Evolutionary conservation across 1,140 invertebrate species (phyloP), one percentile per base, ranked within the genome.

Genomic region (Acromyrmex heyeri): DNA sequence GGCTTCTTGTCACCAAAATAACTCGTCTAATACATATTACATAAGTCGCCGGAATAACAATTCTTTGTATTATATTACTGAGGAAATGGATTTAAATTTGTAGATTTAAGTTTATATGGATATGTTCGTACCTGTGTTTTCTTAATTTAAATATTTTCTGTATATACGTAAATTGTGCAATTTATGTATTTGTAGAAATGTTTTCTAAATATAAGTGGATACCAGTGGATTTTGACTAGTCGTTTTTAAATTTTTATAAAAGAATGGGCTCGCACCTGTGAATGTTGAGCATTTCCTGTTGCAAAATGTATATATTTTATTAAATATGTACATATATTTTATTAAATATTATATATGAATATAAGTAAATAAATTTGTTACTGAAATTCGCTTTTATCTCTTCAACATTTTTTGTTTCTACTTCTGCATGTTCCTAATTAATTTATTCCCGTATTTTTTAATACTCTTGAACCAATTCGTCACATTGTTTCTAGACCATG

Each of bases 331-430:
- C 7, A 44, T 2, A 77, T 77, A n/a, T 44, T 62, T 77, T 77
- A 48, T 44, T 34, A 38, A 34, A 21, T 14, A 14, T 16, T 21
- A 44, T 77, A 18, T 78, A 12, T 16, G 3, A 27, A 65, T 69
- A 1, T 69, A 44, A 21, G 12, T 1, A 79, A 79, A 69, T 81
- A 81, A 34, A 81, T 57, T 55, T 55, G 30, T 79, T 81, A 38
- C n/a, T 38, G 8, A 16, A 69, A 34, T 55, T 81, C 1, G n/a
- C 27, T 75, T 30, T 6, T 24, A 59, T 44, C 14, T 67, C 0
- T 34, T 16, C 14, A 44, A 64, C 0, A 16, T 24, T 2, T 69
- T 12, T 76, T 3, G 38, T 27, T 77, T 18, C 16, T 3, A 18
- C n/a, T 73, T 73, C 12, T 24, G 30, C 12, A 73, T 55, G 0